phyloP scores from a whole-genome alignment of 2,888 invertebrate species.

The Drosophila multiciliata region DNA sequence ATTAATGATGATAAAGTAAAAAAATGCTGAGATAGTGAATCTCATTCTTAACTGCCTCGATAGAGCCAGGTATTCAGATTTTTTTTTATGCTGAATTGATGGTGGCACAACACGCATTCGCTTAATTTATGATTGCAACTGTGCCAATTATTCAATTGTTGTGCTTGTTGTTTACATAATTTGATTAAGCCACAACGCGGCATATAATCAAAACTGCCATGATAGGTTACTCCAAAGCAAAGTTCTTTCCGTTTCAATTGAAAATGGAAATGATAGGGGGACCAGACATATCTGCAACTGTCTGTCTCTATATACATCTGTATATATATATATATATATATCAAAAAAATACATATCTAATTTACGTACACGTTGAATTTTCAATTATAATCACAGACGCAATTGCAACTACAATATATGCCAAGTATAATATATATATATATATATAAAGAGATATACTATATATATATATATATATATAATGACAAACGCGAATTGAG shows the following conservation, averaged over 20 bases:
- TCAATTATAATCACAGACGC: slow-evolving; percentile 66
- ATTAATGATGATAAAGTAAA: not conserved
- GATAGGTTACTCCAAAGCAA: slow-evolving; percentile 76
- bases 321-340: not conserved
- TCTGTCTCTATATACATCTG: not conserved
- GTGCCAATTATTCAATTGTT: slow-evolving; percentile 78
- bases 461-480: slow-evolving; percentile 7
- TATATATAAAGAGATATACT: slow-evolving; percentile 1
- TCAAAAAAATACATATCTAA: slow-evolving; percentile 24
- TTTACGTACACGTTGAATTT: slow-evolving; percentile 59
- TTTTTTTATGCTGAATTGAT: slow-evolving; percentile 15
- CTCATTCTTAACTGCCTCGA: not conserved
- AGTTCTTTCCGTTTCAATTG: slow-evolving; percentile 71
- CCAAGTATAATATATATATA: slow-evolving; percentile 8
- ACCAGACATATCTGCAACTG: slow-evolving; percentile 11
- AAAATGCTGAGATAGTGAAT: not conserved
- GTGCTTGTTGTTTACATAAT: slow-evolving; percentile 60
- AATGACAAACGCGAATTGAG: slow-evolving; percentile 59
- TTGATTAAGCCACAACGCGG: slow-evolving; percentile 70
- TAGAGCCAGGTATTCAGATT: slow-evolving; percentile 17
- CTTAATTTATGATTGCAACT: slow-evolving; percentile 43
- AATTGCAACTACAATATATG: slow-evolving; percentile 13
- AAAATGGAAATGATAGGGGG: slow-evolving; percentile 61
- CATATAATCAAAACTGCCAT: slow-evolving; percentile 75
- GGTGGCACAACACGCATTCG: slow-evolving; percentile 29